Conservation (phyloP, 2,888 invertebrate species). For the Clepsis dumicolana region DNA sequence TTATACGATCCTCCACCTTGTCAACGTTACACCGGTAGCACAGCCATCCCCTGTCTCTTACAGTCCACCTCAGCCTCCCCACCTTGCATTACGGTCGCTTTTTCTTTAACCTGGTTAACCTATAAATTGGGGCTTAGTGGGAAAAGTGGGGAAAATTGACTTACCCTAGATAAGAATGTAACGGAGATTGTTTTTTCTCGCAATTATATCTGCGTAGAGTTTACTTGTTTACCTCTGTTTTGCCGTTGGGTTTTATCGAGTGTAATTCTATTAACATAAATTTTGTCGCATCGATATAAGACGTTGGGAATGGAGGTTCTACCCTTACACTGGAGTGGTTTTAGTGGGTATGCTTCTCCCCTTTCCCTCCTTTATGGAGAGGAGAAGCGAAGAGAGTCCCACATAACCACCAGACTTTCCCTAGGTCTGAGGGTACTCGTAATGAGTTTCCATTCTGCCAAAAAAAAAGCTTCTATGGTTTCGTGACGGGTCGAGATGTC, state of each 20-base stretch:
- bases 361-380: too few relatives aligned
- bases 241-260: constrained; percentile 52
- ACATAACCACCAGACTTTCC: too few relatives aligned
- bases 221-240: constrained; percentile 81
- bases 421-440: too few relatives aligned
- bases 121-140: constrained; percentile 52
- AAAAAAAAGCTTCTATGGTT: too few relatives aligned
- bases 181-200: constrained; percentile 77
- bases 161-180: constrained; percentile 83
- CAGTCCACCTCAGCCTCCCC: constrained; percentile 47
- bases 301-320: not conserved
- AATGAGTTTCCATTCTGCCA: too few relatives aligned
- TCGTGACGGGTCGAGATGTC: too few relatives aligned
- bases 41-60: constrained; percentile 60
- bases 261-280: constrained; percentile 4
- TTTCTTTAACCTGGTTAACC: constrained; percentile 34
- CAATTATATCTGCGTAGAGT: constrained; percentile 72
- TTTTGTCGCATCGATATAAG: not conserved
- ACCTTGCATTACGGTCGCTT: constrained; percentile 47
- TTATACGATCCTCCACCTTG: constrained; percentile 85
- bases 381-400: too few relatives aligned
- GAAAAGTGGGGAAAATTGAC: constrained; percentile 80
- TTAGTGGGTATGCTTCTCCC: too few relatives aligned
- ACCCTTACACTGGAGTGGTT: too few relatives aligned
- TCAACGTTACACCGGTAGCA: constrained; percentile 83